phyloP scores from a whole-genome alignment of 1,140 invertebrate genomes.

The Gonatopus flavifemur region DNA sequence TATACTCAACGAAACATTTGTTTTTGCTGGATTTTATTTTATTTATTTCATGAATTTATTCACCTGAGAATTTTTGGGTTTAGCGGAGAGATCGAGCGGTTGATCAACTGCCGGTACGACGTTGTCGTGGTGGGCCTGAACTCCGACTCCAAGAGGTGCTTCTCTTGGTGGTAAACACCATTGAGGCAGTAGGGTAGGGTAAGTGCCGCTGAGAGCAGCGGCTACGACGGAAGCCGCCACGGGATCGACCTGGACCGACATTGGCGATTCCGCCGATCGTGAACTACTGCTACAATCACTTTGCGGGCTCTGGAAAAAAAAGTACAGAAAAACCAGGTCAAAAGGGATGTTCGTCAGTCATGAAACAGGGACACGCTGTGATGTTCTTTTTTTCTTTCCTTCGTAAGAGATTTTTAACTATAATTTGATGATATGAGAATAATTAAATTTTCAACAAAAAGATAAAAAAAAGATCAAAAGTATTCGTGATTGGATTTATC shows the following conservation, averaged over 20 bases:
- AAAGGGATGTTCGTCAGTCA: too few species aligned
- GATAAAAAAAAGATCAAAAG: too few species aligned
- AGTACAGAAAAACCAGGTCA: too few species aligned
- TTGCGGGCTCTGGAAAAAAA: conserved; percentile 56
- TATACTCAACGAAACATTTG: too few species aligned
- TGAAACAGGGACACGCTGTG: too few species aligned
- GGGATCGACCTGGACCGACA: conserved; percentile 58
- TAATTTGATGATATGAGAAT: too few species aligned
- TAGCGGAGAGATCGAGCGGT: conserved; percentile 79
- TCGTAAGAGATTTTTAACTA: too few species aligned
- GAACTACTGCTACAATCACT: conserved; percentile 58
- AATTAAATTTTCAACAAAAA: too few species aligned
- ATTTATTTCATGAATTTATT: too few species aligned
- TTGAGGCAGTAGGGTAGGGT: conserved; percentile 59
- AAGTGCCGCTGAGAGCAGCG: conserved; percentile 63
- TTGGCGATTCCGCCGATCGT: conserved; percentile 58
- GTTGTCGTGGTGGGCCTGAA: conserved; percentile 57
- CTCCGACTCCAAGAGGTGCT: conserved; percentile 53
- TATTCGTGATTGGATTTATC: too few species aligned
- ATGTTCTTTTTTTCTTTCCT: too few species aligned
- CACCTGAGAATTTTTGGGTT: conserved; percentile 61
- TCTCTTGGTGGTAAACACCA: conserved; percentile 61
- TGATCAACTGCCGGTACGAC: conserved; percentile 64
- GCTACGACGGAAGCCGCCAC: conserved; percentile 67
- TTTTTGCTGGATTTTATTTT: too few species aligned